Evolutionary conservation across 1,140 invertebrate genomes (phyloP), one percentile per base, ranked within the genome.

Genomic region (Gonatopus flavifemur): DNA sequence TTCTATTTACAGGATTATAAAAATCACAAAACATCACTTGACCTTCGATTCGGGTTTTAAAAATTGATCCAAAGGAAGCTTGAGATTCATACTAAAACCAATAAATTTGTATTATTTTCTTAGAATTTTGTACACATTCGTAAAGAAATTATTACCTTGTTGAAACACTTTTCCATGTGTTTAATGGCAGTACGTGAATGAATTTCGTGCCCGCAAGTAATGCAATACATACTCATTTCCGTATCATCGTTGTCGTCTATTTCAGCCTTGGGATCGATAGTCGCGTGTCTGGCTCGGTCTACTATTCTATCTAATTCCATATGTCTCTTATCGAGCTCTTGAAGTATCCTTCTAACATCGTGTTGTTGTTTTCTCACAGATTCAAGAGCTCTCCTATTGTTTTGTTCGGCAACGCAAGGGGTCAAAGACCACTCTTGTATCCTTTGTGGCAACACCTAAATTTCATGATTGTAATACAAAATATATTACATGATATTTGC

Each of bases 1-100:
- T 98, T 43, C 86, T 83, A 66, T 90, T 94, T 2, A 83, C 79
- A 3, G 90, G 83, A 79, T 98, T 98, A 71, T 90, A 98, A 72
- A 90, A 94, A 68, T 99, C 96, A 74, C 97, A 99, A 72, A 99
- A 98, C 88, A 99, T 96, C 66, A 93, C 90, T 76, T 91, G 86
- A 12, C 91, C 91, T 75, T 98, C 95, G 56, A 98, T 96, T 36
- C 90, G 83, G 0, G 95, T 97, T 69, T 96, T 93, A 63, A 92
- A 96, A 36, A 93, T 87, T 12, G 93, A 96, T 12, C 94, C 95
- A 76, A 97, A 98, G 0, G 95, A 96, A 3, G 94, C 93, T 77
- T 98, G 94, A 38, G 93, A 94, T 72, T 99, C 97, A 74, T 96
- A 94, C 84, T 88, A 70, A 28, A 81, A 80, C 52, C 12, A 55